These are phyloP conservation scores for Monochamus saltuarius DNA, from an alignment of 1,140 invertebrate genomes.

Conservation along the genomic window DNA sequence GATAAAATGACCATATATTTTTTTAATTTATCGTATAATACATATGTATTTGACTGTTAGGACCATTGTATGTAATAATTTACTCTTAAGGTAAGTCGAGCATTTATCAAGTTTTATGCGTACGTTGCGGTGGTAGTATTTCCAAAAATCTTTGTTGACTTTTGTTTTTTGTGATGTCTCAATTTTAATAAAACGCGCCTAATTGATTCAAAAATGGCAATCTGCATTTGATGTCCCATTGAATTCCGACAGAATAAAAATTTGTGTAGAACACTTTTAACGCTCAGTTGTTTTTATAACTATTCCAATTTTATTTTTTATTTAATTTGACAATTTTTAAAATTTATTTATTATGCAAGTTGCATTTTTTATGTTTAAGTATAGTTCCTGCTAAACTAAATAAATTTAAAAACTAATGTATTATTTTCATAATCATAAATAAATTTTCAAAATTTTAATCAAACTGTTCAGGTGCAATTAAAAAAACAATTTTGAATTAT, in stretches of 20 bases:
- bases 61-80: constrained; percentile 31
- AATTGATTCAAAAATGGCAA: not conserved
- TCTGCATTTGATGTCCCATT: not conserved
- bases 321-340: too few relatives aligned
- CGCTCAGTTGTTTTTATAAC: too few relatives aligned
- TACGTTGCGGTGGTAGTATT: constrained; percentile 21
- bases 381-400: too few relatives aligned
- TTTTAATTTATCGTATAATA: constrained; percentile 13
- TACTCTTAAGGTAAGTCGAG: constrained; percentile 25
- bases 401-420: too few relatives aligned
- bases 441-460: too few relatives aligned
- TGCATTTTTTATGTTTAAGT: too few relatives aligned
- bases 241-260: too few relatives aligned
- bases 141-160: not conserved
- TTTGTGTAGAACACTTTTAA: too few relatives aligned
- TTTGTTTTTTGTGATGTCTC: too few relatives aligned
- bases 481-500: not conserved
- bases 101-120: constrained; percentile 22
- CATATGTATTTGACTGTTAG: constrained; percentile 36
- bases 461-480: not conserved
- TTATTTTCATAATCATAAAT: too few relatives aligned
- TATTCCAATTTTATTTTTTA: too few relatives aligned
- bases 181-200: not conserved
- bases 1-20: constrained; percentile 58
- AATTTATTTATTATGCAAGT: too few relatives aligned